Base-by-base conservation (phyloP, 2,888 invertebrate species). In the Hydropsyche betteni region DNA sequence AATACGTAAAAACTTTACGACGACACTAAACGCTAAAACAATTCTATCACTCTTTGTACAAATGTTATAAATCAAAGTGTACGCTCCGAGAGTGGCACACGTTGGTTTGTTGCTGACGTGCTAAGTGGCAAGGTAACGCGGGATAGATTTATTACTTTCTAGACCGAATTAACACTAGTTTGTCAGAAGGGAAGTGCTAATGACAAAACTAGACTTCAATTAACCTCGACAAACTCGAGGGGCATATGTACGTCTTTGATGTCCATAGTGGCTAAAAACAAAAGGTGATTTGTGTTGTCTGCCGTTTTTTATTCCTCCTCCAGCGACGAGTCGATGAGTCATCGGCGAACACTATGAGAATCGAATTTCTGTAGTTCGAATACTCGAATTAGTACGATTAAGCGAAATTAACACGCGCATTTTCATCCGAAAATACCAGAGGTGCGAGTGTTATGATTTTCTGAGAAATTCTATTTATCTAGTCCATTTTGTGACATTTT, bases 111-210 rank as follows among this genome's bases (percentile, higher is more conserved):
- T 53, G 78, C 52, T 76, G 68, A 75, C 58, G 55, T 71, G 74
- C 74, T 78, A 78, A 78, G 75, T 78, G 78, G 77, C 77, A 78
- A 74, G 74, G 64, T 64, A 50, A 71, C 75, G 58, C 74, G 70
- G 75, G 74, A 71, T 76, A 69, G 75, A 78, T 78, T 78, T 78
- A 77, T 78, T 78, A 73, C 78, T 78, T 78, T 77, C 78, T 78
- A 75, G 77, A 77, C 74, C 44, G 77, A 78, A 78, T 78, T 78
- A 77, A 75, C 78, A 72, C 77, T 34, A 51, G 74, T 70, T 74
- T 64, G 75, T 74, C 74, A 77, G 77, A 75, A 69, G 76, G 58
- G 55, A 77, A 74, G 78, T 77, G 78, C 52, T 78, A 78, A 78
- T 71, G 44, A 74, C 74, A 52, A 75, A 75, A 77, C 77, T 77